Evolutionary conservation across 2,888 invertebrate genomes (phyloP).

Genomic region (Acanthosepion esculentum): DNA sequence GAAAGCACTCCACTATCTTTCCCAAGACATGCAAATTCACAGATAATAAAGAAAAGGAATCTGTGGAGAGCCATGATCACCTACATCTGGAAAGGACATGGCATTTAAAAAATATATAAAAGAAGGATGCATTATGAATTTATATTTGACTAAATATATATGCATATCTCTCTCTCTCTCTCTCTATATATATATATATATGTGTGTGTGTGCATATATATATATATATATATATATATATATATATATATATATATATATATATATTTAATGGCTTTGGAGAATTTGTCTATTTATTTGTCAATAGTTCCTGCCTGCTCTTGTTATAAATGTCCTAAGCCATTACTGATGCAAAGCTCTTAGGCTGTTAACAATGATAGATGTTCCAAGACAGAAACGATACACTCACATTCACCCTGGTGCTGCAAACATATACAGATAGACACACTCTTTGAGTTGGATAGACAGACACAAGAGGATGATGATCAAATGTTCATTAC

Average conservation of each 20-base stretch:
- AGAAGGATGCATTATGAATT: neutral
- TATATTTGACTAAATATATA: neutral
- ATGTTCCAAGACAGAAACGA: neutral
- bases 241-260: neutral
- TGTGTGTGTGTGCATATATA: neutral
- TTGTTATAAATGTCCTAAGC: neutral
- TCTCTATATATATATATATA: neutral
- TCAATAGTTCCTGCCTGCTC: neutral
- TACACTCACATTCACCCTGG: neutral
- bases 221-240: neutral
- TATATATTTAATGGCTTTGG: neutral
- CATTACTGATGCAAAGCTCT: neutral
- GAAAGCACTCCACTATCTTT: no score
- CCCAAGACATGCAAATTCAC: no score
- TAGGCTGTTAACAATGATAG: neutral
- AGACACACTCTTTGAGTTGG: neutral
- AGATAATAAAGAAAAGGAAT: no score
- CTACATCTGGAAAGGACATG: no score
- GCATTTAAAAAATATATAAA: no score
- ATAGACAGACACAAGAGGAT: neutral
- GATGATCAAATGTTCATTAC: conserved; percentile 33
- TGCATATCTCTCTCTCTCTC: neutral
- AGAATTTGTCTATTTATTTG: conserved; percentile 33
- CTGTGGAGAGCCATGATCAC: no score
- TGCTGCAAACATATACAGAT: neutral